Evolutionary conservation across 2,888 invertebrate genomes (phyloP).

Genomic region (Habroteleia sp.): DNA sequence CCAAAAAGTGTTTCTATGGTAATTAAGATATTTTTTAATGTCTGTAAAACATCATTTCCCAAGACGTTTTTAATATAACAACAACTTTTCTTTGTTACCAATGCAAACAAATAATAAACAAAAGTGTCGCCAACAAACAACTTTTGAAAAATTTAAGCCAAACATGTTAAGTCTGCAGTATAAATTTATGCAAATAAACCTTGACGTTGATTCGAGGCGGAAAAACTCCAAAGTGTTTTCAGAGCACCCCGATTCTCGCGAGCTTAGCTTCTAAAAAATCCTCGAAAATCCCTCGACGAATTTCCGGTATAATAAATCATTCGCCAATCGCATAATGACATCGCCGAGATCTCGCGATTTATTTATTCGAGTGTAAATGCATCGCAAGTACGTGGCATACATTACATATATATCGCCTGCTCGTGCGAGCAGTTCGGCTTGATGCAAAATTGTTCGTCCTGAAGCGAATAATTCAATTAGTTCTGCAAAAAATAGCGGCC

Average conservation of each 20-base stretch:
- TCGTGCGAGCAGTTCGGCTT: not conserved
- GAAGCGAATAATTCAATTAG: slow-evolving; percentile 36
- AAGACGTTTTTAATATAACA: no score
- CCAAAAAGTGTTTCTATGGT: no score
- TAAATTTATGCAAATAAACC: slow-evolving; percentile 11
- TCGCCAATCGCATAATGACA: slow-evolving; percentile 21
- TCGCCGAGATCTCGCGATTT: no score
- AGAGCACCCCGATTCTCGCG: slow-evolving; percentile 16
- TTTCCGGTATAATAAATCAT: slow-evolving; percentile 39
- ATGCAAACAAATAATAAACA: no score
- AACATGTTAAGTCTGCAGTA: no score
- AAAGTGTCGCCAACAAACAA: no score
- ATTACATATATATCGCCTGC: no score
- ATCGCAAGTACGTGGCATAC: not conserved
- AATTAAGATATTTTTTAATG: no score
- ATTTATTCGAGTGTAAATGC: not conserved
- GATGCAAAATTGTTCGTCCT: slow-evolving; percentile 7
- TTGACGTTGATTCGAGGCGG: slow-evolving; percentile 4
- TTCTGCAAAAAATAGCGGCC: slow-evolving; percentile 18
- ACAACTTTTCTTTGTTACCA: no score
- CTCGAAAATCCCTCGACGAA: slow-evolving; percentile 19
- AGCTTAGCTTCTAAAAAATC: slow-evolving; percentile 27
- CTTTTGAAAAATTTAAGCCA: no score
- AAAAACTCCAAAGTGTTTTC: slow-evolving; percentile 31
- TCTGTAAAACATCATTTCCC: no score